Evolutionary conservation across 2,113 vertebrate genomes (phyloP), one percentile per base, ranked within the genome.

Genomic region (Acrocephalus kingi): DNA sequence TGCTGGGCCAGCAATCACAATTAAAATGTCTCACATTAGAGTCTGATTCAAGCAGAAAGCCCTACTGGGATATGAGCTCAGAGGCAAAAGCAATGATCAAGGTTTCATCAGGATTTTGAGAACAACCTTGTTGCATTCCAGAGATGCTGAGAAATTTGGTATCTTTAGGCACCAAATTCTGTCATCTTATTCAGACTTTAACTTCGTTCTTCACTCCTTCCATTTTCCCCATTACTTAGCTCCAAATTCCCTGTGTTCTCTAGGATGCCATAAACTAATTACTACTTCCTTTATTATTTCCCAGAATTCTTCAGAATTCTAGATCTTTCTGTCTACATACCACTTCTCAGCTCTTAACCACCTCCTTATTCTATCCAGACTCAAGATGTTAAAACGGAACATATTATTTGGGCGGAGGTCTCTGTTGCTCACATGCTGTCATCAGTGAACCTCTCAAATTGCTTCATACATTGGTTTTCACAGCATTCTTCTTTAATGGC

Each of bases 391-490:
- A 94, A 94, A 95, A 79, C 58, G 41, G 62, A 89, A 87, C 10
- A 25, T 52, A 51, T 72, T 91, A 64, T 76, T 96, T 94, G 89
- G 77, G 71, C 76, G 89, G 66, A 82, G 54, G 37, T 93, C 71
- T 89, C 55, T 76, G 19, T 79, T 87, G 37, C 49, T 94, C 25
- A 31, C 74, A 82, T 73, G 69, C 37, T 93, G 71, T 92, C 81
- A 89, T 43, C 58, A 91, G 17, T 35, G 58, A 93, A 30, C 66
- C 31, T 87, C 74, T 93, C 54, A 80, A 93, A 74, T 92, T 94
- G 25, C 89, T 84, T 94, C 87, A 84, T 68, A 55, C 21, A 11
- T 69, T 84, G 84, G 41, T 84, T 96, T 96, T 91, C 77, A 87
- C 23, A 54, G n/a, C 41, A 84, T 84, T 92, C 62, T 87, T 93